Percentiles rank a stretch among this genome's conserved stretches.
phyloP scores from a whole-genome alignment of 2,888 invertebrate species.

The Calliopum simillimum region DNA sequence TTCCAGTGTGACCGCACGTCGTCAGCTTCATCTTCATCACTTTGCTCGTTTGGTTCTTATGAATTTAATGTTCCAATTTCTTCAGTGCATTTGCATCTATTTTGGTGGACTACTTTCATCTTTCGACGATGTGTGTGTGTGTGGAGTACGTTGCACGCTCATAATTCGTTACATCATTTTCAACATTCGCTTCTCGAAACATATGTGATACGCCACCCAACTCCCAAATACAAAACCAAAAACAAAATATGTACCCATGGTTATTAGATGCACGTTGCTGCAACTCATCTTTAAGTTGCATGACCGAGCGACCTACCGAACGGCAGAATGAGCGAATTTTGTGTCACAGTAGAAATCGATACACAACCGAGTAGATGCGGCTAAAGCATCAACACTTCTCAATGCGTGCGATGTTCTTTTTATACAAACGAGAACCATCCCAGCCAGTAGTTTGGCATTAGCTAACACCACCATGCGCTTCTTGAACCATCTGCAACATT shows the following conservation, averaged over 20 bases:
- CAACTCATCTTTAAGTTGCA: too few species aligned
- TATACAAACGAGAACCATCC: background rate
- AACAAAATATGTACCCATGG: too few species aligned
- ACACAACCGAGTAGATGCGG: background rate
- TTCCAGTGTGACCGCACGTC: background rate
- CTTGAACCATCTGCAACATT: conserved; percentile 14
- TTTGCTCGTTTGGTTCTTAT: conserved; percentile 4
- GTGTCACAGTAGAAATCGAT: conserved; percentile 14
- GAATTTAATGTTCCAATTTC: conserved; percentile 3
- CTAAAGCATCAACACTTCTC: background rate
- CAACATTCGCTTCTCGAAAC: conserved; percentile 11
- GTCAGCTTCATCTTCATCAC: background rate
- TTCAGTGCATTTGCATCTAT: background rate
- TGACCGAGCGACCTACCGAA: background rate
- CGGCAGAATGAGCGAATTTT: background rate
- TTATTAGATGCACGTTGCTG: background rate
- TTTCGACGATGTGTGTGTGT: background rate
- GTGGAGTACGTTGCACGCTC: conserved; percentile 5
- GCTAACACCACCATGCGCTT: background rate
- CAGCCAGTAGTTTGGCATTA: background rate
- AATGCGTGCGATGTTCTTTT: conserved; percentile 2
- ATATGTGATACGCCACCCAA: background rate
- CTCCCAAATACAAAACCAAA: too few species aligned
- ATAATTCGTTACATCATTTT: conserved; percentile 20
- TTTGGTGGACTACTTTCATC: conserved; percentile 3